Evolutionary conservation across 2,113 vertebrate genomes (phyloP), one percentile per base, ranked within the genome.

Genomic region (Myotis brandtii): DNA sequence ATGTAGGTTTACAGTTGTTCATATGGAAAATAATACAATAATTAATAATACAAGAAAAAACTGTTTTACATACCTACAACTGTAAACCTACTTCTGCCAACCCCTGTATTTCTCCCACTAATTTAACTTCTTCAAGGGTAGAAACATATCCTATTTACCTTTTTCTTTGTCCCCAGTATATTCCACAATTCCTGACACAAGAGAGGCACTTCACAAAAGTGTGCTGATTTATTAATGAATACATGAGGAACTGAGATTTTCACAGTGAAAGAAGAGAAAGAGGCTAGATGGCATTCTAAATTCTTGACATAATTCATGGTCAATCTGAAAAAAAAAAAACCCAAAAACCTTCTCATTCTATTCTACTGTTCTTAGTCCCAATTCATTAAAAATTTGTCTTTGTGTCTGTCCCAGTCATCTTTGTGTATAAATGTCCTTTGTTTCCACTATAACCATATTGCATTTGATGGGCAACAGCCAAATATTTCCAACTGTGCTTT

Each of bases 391-490:
- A 75, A 67, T 46, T 72, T 85, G 52, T 85, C 92, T 85, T 67
- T 92, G 30, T 91, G 79, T 94, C 95, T 93, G 62, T 88, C 93
- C 73, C 34, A 76, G 46, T 73, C 83, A 81, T 96, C 73, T 43
- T 46, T n/a, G 70, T 79, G 25, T 13, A 25, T 72, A 52, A 70
- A 67, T 54, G 79, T 37, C 86, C 76, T 96, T 89, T 89, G 59
- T 95, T 94, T 91, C 75, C 69, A 32, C 37, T 80, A 34, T 13
- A 91, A 67, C 40, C 77, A 76, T 73, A 92, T 81, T 85, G 37
- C 88, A 52, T 91, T 83, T 93, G 66, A 62, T 64, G 46, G 37
- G 23, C 56, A 94, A 87, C 34, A 81, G 69, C 25, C 56, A 94
- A 95, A 93, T 34, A 86, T 43, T 86, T 79, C 86, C 89, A 94